Percentiles rank a stretch among this genome's conserved stretches.
phyloP scores from a whole-genome alignment of 2,797 vertebrate genomes.

The Rhinichthys osculus region DNA sequence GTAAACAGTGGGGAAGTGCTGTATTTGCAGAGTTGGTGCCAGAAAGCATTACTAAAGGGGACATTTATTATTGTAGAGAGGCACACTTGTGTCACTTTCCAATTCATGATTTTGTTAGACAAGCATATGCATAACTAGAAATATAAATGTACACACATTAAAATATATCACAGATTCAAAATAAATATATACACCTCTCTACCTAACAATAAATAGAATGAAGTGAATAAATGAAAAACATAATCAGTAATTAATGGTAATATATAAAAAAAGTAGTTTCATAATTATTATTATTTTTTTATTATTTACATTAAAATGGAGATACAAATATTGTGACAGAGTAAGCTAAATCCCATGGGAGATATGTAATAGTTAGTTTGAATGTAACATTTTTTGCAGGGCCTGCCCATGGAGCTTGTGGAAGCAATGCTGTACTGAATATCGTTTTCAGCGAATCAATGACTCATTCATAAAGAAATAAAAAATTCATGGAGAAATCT shows the following conservation, averaged over 20 bases:
- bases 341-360: not conserved
- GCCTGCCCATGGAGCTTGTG: not conserved
- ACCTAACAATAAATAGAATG: no score
- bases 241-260: no score
- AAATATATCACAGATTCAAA: not conserved
- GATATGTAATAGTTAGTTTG: no score
- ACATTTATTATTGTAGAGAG: not conserved
- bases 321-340: not conserved
- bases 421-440: not conserved
- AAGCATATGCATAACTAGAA: not conserved
- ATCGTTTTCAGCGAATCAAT: no score
- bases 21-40: not conserved
- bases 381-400: not conserved
- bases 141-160: not conserved
- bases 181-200: not conserved
- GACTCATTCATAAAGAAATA: not conserved
- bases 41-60: not conserved
- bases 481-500: not conserved
- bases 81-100: not conserved
- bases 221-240: not conserved
- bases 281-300: no score
- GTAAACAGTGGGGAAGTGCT: not conserved
- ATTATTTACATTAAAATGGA: no score
- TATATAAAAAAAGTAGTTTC: no score
- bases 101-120: not conserved